Evolutionary conservation across 2,888 invertebrate species (phyloP).

Genomic region (Limnephilus lunatus): DNA sequence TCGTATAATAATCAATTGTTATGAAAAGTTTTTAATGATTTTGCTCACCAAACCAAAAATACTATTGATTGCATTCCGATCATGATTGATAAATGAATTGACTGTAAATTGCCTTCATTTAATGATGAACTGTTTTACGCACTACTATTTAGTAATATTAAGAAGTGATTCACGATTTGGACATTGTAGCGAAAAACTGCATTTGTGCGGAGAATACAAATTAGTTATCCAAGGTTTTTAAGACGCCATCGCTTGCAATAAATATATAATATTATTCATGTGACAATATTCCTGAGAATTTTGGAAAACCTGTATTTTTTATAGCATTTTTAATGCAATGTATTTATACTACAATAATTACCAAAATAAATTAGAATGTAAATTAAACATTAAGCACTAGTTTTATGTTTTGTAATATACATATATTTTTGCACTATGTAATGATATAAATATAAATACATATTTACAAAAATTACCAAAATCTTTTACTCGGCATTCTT

Average conservation of each 20-base stretch:
- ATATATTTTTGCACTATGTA: slow-evolving; percentile 51
- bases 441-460: slow-evolving; percentile 33
- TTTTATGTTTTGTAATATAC: slow-evolving; percentile 44
- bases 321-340: slow-evolving; percentile 14
- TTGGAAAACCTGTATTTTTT: slow-evolving; percentile 27
- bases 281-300: slow-evolving; percentile 44
- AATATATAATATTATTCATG: background rate
- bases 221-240: slow-evolving; percentile 9
- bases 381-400: slow-evolving; percentile 27
- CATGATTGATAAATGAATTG: background rate
- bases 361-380: slow-evolving; percentile 36
- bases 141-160: background rate
- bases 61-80: background rate
- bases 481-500: background rate
- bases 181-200: background rate
- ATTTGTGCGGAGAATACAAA: slow-evolving; percentile 2
- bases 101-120: background rate
- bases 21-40: background rate
- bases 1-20: background rate
- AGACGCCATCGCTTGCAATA: slow-evolving; percentile 24
- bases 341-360: slow-evolving; percentile 42
- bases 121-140: background rate
- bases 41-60: slow-evolving; percentile 14
- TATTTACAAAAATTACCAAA: slow-evolving; percentile 37
- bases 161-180: background rate